Evolutionary conservation across 2,113 vertebrate species (phyloP).

Genomic region (Castor canadensis): DNA sequence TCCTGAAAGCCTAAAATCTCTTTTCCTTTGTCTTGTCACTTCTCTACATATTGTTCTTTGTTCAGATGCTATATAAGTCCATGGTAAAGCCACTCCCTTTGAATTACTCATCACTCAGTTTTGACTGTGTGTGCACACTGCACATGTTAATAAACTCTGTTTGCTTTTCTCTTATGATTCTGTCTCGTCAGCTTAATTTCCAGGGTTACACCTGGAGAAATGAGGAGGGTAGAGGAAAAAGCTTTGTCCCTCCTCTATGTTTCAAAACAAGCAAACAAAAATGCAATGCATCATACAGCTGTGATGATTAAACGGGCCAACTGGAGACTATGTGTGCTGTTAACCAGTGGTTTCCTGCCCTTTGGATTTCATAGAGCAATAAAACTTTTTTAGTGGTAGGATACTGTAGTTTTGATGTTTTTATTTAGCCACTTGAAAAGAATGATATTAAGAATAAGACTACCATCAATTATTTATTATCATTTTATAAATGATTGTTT

Average conservation of each 20-base stretch:
- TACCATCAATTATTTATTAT: not conserved
- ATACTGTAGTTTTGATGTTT: not conserved
- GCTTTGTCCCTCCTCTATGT: not conserved
- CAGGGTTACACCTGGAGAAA: not conserved
- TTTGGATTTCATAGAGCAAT: not conserved
- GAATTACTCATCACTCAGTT: not conserved
- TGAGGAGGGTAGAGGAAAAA: not conserved
- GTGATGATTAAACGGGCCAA: not conserved
- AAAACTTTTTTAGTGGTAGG: constrained; percentile 3
- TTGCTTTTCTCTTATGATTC: not conserved
- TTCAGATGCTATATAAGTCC: not conserved
- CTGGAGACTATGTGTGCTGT: not conserved
- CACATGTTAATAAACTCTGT: not conserved
- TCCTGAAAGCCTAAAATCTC: not conserved
- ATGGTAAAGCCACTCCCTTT: not conserved
- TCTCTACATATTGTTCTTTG: not conserved
- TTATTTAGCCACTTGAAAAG: constrained; percentile 12
- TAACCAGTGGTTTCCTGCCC: not conserved
- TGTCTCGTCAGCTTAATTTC: not conserved
- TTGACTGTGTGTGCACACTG: not conserved
- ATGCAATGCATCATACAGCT: not conserved
- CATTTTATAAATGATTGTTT: constrained; percentile 15
- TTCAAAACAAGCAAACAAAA: constrained; percentile 3
- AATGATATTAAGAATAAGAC: not conserved
- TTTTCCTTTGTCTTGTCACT: not conserved